Evolutionary conservation across 2,888 invertebrate genomes (phyloP), one percentile per base, ranked within the genome.

Genomic region (Brassicogethes aeneus): DNA sequence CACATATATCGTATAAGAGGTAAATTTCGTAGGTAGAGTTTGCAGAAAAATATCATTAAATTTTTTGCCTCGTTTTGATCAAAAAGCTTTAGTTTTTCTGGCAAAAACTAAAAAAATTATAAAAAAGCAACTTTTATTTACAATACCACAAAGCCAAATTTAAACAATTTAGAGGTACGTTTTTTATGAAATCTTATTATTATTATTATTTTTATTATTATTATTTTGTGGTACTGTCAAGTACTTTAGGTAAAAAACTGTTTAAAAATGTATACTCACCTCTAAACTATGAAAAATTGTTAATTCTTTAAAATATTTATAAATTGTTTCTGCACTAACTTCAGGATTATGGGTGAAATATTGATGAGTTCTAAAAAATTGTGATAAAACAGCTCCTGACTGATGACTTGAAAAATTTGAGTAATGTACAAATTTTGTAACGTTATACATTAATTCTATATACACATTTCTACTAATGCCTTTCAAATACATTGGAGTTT

Each of bases 291-390:
- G 64, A 29, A 55, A 53, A 32, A 62, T 43, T 41, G 62, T 47
- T 12, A 62, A 50, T 37, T 64, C 59, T 50, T 64, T 66, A 46
- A 67, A 68, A 47, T 59, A 65, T 1, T 48, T 43, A 41, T 62
- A 67, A 2, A 62, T 42, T 50, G 65, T 65, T 47, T 66, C 65
- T 2, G 65, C 55, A 7, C 60, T 54, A 15, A 57, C 50, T 23
- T 60, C 46, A 36, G 57, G 49, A 13, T 56, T 50, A 41, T 57
- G 58, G 3, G 58, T 60, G 40, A 67, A 62, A 45, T 59, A 63
- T 17, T 55, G 40, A 41, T 68, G 68, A 0, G 66, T 62, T 40
- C 62, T 45, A 48, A 64, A 66, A 44, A 65, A 64, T 36, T 63
- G 61, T 1, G 65, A 62, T 16, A 68, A 48, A n/a, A 65, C 37